Conservation (phyloP, 1,140 invertebrate species). For the Neodiprion virginianus region DNA sequence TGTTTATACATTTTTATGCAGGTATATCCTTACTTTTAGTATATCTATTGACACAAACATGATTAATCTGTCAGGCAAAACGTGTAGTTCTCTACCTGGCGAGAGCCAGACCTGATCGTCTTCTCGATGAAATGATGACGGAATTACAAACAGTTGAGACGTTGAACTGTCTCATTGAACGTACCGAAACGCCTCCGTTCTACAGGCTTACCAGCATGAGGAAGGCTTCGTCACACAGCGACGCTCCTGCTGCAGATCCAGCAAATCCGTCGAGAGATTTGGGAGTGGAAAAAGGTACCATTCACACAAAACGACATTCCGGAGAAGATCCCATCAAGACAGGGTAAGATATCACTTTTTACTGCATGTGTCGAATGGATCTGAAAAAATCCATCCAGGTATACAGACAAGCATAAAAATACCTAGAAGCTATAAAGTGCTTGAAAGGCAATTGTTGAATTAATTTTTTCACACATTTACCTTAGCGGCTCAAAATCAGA, state of each 20-base stretch:
- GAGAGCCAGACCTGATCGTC: slow-evolving; percentile 84
- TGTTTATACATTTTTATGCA: slow-evolving; percentile 11
- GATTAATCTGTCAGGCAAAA: slow-evolving; percentile 76
- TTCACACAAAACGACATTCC: slow-evolving; percentile 95
- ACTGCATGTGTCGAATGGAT: neutral
- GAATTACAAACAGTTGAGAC: slow-evolving; percentile 97
- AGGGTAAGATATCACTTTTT: slow-evolving; percentile 55
- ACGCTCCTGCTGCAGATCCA: slow-evolving; percentile 65
- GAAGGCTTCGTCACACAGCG: slow-evolving; percentile 87
- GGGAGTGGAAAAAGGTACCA: slow-evolving; percentile 88
- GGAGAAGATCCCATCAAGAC: slow-evolving; percentile 86
- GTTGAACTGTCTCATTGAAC: slow-evolving; percentile 91
- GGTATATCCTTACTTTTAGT: neutral
- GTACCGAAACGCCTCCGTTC: slow-evolving; percentile 97
- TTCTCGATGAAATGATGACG: slow-evolving; percentile 96
- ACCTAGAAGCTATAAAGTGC: too few species aligned
- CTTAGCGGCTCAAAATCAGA: slow-evolving; percentile 64
- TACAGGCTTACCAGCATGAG: slow-evolving; percentile 91
- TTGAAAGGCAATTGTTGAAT: neutral
- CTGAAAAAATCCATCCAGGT: too few species aligned
- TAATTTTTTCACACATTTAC: slow-evolving; percentile 24
- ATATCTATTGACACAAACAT: slow-evolving; percentile 21
- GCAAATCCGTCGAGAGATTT: slow-evolving; percentile 62
- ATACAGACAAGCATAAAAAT: too few species aligned
- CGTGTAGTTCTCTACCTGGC: slow-evolving; percentile 92